Base-by-base conservation (phyloP, 2,888 invertebrate species). In the Cantharis flavilabris region DNA sequence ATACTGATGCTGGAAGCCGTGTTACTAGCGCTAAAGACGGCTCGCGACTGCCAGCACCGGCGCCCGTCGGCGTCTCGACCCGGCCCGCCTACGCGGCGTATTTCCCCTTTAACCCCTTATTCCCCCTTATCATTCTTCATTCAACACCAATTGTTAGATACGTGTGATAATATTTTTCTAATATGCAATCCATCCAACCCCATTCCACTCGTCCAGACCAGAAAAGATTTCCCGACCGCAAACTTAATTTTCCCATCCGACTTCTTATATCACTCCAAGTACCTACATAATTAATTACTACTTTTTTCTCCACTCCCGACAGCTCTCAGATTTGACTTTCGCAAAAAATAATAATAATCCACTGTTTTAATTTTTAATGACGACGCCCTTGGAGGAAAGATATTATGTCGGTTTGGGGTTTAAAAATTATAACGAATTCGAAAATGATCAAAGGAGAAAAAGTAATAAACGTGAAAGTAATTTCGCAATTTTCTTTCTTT, bases 41-140 rank as follows among this genome's bases (percentile, higher is more conserved):
- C 89, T 90, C 89, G 89, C 89, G 87, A 83, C 88, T 88, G 89
- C 87, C 89, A 86, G 83, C 84, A 77, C 83, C 80, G 82, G 82
- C 82, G 82, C 82, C 84, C 83, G 83, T 82, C 84, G 84, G 80
- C 84, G 85, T 84, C 85, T 83, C 85, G 84, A 84, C 83, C 84
- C 81, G 83, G 82, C 82, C 84, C 85, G 84, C 85, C 84, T 84
- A 84, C 85, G 85, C 85, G 83, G 81, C 79, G 79, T 77, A 76
- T 71, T 72, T 77, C 78, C 75, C 76, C 73, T 72, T 75, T 82
- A 82, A 81, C 72, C 73, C 75, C 63, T 72, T 74, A 70, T 69
- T 80, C 78, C 77, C 78, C 81, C 74, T 70, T 72, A 72, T 71
- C 85, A 84, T 84, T 85, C 85, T 85, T 87, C 88, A 88, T 86